phyloP scores from a whole-genome alignment of 1,140 invertebrate genomes.

The Oedothorax gibbosus region DNA sequence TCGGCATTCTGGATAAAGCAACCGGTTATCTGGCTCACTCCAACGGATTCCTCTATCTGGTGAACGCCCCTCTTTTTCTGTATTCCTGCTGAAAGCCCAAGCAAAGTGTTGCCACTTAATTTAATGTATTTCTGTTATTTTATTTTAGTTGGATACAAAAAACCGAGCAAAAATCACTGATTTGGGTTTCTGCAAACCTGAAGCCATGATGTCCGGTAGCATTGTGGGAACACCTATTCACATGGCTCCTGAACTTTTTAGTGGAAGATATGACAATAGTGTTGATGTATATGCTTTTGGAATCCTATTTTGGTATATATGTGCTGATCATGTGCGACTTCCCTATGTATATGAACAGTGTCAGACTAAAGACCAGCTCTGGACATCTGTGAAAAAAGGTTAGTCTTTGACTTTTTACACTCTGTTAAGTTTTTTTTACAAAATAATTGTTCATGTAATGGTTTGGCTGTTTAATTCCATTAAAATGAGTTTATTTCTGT shows the following conservation, averaged over 20 bases:
- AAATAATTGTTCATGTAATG: no score
- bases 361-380: slow-evolving; percentile 88
- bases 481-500: no score
- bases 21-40: no score
- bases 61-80: no score
- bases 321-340: slow-evolving; percentile 83
- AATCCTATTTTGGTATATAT: slow-evolving; percentile 91
- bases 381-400: slow-evolving; percentile 88
- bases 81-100: no score
- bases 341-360: slow-evolving; percentile 87
- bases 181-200: slow-evolving; percentile 91
- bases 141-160: slow-evolving; percentile 75
- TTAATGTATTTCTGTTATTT: slow-evolving; percentile 4
- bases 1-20: no score
- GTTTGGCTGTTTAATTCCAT: no score
- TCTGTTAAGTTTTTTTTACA: no score
- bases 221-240: slow-evolving; percentile 90
- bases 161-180: slow-evolving; percentile 87
- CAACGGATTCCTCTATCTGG: no score
- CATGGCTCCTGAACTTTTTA: slow-evolving; percentile 91
- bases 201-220: slow-evolving; percentile 89
- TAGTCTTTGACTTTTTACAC: slow-evolving; percentile 31
- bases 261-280: slow-evolving; percentile 83
- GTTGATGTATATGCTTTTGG: slow-evolving; percentile 94
- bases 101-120: no score